phyloP scores from a whole-genome alignment of 2,797 vertebrate genomes.

The Leptatherina wallacei region DNA sequence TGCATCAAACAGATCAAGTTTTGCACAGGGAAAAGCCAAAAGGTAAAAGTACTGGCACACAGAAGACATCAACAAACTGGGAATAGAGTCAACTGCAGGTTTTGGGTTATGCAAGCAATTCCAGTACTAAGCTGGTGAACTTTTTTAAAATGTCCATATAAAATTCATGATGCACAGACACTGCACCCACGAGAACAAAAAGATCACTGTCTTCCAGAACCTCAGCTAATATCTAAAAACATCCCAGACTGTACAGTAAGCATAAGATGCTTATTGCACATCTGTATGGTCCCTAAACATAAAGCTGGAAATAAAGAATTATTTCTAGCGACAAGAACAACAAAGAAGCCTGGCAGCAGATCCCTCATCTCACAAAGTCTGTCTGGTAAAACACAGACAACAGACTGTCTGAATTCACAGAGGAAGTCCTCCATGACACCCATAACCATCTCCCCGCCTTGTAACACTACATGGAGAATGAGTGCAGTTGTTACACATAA shows the following conservation, averaged over 20 bases:
- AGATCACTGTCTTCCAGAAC: not conserved
- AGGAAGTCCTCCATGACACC: not conserved
- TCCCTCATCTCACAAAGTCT: not conserved
- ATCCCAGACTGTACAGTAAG: not conserved
- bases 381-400: not conserved
- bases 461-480: not conserved
- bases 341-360: not conserved
- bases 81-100: slow-evolving; percentile 20
- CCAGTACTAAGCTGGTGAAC: not conserved
- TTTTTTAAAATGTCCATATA: not conserved
- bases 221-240: not conserved
- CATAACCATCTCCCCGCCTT: not conserved
- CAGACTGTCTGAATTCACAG: not conserved
- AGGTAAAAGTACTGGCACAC: slow-evolving; percentile 29
- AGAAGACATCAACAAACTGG: slow-evolving; percentile 17
- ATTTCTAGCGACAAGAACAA: slow-evolving; percentile 5
- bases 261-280: not conserved
- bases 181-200: not conserved
- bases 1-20: slow-evolving; percentile 36
- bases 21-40: slow-evolving; percentile 29
- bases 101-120: slow-evolving; percentile 32
- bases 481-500: not conserved
- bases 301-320: not conserved
- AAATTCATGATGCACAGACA: not conserved
- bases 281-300: not conserved